phyloP scores from a whole-genome alignment of 2,888 invertebrate species.

The Plebejus argus region DNA sequence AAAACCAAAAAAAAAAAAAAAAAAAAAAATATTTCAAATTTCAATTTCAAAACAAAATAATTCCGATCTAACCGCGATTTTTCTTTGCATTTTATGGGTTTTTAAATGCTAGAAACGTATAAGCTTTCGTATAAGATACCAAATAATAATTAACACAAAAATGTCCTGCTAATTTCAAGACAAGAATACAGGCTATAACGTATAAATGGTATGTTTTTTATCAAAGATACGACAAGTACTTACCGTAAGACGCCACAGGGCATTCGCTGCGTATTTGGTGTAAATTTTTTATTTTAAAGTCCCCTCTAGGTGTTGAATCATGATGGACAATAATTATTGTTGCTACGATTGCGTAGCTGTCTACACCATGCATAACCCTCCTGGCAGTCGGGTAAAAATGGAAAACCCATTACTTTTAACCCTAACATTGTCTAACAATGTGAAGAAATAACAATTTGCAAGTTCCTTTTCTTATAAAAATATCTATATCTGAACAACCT shows the following conservation, averaged over 20 bases:
- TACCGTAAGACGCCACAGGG: too few relatives aligned
- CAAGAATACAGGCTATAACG: neutral
- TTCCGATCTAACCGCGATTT: neutral
- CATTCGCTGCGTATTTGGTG: neutral
- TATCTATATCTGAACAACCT: neutral
- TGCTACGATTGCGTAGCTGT: too few relatives aligned
- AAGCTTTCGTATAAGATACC: neutral
- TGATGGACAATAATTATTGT: neutral
- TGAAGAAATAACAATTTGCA: neutral
- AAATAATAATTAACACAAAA: neutral
- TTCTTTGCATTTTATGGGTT: neutral
- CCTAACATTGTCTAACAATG: too few relatives aligned
- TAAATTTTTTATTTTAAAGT: constrained; percentile 5
- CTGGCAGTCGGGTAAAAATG: too few relatives aligned
- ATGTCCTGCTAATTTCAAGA: neutral
- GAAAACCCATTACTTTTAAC: too few relatives aligned
- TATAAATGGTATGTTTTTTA: neutral
- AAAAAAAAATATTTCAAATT: too few relatives aligned
- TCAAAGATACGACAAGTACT: neutral
- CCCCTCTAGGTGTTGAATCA: neutral
- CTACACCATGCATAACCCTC: too few relatives aligned
- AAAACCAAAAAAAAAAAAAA: too few relatives aligned
- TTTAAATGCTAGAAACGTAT: neutral
- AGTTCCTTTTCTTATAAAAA: neutral
- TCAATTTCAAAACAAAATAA: neutral